Base-by-base conservation (phyloP, 1,140 invertebrate genomes). In the Hesperophylax magnus region DNA sequence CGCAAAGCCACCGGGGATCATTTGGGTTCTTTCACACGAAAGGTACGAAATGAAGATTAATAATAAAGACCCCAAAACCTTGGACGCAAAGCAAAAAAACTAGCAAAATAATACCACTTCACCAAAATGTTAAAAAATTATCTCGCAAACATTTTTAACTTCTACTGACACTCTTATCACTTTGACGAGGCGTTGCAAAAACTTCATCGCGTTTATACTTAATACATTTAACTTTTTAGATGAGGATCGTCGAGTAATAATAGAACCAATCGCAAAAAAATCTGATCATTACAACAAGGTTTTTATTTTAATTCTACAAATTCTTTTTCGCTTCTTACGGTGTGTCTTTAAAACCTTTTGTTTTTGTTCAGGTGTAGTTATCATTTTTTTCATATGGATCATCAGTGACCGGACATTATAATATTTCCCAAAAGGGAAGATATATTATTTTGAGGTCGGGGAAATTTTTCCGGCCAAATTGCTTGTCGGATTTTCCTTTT, bases 31-130 rank as follows among this genome's bases (percentile, higher is more conserved):
- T 71, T 71, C 67, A 20, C 67, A 71, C 67, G 31, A 47, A 71
- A 71, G 67, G 67, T 71, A 71, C 17, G 39, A 71, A 71, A 71
- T 71, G 67, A 71, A 71, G 67, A 71, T 71, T 71, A 71, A 71
- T 71, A 71, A 71, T 71, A 20, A 71, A 71, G 67, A 71, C n/a
- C 67, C 39, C 8, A n/a, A 34, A 52, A 52, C 34, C 61, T 15
- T 17, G 2, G 20, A 34, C 34, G 7, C 61, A 20, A 15, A 24
- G 27, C 22, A 24, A 17, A 27, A 31, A 65, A 65, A 65, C 24
- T 1, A 31, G 22, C 27, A 34, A 67, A 67, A 34, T 34, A n/a
- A 27, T 6, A 17, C 63, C 58, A 61, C 58, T 20, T 8, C 56
- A 61, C 8, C 7, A 61, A 61, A 61, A n/a, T 24, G 58, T 22